Conservation (phyloP, 2,797 vertebrate genomes). For the Antrozous pallidus region DNA sequence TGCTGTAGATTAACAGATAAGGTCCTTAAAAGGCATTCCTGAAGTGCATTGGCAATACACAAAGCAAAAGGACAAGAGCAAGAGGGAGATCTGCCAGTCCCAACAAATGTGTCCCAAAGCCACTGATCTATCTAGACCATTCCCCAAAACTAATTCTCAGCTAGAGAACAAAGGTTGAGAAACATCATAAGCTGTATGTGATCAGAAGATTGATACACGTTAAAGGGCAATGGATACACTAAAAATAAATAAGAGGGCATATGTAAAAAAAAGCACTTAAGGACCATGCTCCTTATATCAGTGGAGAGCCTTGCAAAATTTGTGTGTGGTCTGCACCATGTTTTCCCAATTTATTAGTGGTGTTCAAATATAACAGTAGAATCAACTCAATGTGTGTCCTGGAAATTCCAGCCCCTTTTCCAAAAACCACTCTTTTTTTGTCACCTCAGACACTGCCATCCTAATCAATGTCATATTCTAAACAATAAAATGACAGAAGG, state of each 20-base stretch:
- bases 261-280: slow-evolving; percentile 14
- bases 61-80: not conserved
- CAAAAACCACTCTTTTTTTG: slow-evolving; percentile 60
- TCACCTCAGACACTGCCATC: slow-evolving; percentile 62
- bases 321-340: slow-evolving; percentile 64
- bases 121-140: not conserved
- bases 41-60: not conserved
- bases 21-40: not conserved
- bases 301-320: slow-evolving; percentile 22
- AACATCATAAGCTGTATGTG: not conserved
- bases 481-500: slow-evolving; percentile 34
- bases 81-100: not conserved
- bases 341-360: slow-evolving; percentile 71
- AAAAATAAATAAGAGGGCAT: not conserved
- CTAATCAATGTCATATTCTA: slow-evolving; percentile 60
- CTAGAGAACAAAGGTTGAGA: not conserved
- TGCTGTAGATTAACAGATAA: not conserved
- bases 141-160: not conserved
- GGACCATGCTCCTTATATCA: slow-evolving; percentile 22
- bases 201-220: slow-evolving; percentile 4
- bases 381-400: slow-evolving; percentile 69
- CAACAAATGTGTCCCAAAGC: not conserved
- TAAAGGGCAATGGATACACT: not conserved
- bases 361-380: slow-evolving; percentile 64
- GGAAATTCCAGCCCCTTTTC: slow-evolving; percentile 61